Conservation (phyloP, 2,113 vertebrate genomes). For the Ciconia maguari region DNA sequence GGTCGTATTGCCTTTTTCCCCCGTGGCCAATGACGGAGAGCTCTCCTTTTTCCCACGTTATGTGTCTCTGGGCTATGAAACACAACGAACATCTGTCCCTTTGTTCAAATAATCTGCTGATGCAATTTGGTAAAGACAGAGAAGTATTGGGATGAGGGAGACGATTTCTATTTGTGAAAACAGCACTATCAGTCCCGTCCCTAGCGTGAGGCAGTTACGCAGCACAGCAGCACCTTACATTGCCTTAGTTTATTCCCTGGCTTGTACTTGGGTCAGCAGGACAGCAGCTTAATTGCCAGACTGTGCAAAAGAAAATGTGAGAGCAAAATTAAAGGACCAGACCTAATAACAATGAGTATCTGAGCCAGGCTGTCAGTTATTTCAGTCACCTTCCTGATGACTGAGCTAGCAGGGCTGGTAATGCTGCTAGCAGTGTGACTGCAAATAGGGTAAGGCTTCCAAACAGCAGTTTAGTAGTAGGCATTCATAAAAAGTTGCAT, state of each 20-base stretch:
- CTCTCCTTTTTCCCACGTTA: not conserved
- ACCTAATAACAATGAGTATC: not conserved
- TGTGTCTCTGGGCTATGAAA: not conserved
- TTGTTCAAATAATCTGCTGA: not conserved
- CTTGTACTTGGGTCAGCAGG: not conserved
- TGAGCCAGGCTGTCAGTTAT: not conserved
- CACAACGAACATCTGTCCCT: not conserved
- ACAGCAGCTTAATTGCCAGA: not conserved
- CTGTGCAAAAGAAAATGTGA: not conserved
- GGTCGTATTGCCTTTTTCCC: not conserved
- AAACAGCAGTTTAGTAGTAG: not conserved
- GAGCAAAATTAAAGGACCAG: not conserved
- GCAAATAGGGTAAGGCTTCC: not conserved
- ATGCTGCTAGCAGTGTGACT: not conserved
- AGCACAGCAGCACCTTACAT: not conserved
- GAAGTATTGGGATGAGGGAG: not conserved
- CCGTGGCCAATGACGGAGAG: fast-evolving
- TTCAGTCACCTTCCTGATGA: not conserved
- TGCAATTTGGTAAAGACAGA: not conserved
- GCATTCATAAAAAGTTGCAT: not conserved
- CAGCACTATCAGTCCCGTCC: not conserved
- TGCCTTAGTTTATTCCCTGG: not conserved
- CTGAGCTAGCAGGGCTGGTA: not conserved
- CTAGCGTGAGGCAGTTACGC: not conserved
- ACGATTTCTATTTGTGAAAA: not conserved